A percentile compares a stretch with the other conserved stretches of the same genome.
Conservation (phyloP, 2,797 vertebrate genomes). For the Picus viridis region DNA sequence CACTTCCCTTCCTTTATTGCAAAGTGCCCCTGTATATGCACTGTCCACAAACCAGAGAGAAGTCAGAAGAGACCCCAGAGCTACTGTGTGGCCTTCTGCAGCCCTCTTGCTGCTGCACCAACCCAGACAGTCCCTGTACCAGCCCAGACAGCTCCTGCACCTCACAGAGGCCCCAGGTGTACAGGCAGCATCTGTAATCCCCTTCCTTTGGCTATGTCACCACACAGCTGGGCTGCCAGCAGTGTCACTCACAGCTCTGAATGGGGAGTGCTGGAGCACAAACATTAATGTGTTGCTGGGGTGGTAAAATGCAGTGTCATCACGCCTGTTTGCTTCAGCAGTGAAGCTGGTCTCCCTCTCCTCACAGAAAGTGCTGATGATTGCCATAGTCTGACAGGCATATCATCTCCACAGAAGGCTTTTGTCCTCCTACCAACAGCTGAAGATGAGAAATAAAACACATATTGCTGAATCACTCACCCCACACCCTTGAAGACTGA, state of each 20-base stretch:
- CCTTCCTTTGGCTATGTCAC: background rate
- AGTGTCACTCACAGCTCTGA: background rate
- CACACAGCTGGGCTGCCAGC: background rate
- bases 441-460: background rate
- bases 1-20: background rate
- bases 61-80: background rate
- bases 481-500: background rate
- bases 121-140: no score
- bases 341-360: background rate
- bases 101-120: background rate
- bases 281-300: background rate
- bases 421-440: background rate
- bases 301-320: background rate
- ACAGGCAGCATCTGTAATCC: background rate
- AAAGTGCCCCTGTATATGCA: rapidly evolving
- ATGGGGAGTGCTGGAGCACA: background rate
- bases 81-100: background rate
- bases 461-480: background rate
- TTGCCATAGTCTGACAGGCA: background rate
- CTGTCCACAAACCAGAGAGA: background rate
- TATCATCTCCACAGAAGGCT: background rate
- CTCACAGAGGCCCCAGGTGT: background rate
- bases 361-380: background rate
- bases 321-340: background rate
- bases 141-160: no score